phyloP scores from a whole-genome alignment of 2,888 invertebrate genomes.

The Yponomeuta cagnagella region DNA sequence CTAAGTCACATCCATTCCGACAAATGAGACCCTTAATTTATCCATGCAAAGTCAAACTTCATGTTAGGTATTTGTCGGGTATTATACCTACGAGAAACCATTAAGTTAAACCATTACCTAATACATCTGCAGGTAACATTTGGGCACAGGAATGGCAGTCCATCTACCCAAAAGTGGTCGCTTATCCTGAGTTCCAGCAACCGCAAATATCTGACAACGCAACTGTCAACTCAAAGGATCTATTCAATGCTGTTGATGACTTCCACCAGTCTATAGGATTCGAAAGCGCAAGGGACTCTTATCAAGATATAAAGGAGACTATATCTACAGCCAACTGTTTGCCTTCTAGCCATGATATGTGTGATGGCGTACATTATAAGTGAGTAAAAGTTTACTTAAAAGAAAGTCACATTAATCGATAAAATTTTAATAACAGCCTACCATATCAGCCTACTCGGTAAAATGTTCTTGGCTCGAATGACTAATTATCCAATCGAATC shows the following conservation, averaged over 20 bases:
- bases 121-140: slow-evolving; percentile 69
- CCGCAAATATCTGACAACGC: slow-evolving; percentile 62
- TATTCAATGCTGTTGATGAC: slow-evolving; percentile 77
- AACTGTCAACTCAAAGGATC: slow-evolving; percentile 53
- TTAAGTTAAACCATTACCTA: neutral
- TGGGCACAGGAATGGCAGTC: slow-evolving; percentile 81
- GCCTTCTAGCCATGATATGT: slow-evolving; percentile 83
- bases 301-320: slow-evolving; percentile 77
- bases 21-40: too few species aligned
- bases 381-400: slow-evolving; percentile 29
- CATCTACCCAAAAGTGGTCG: slow-evolving; percentile 64
- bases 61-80: neutral
- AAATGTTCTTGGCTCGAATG: too few species aligned
- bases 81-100: neutral
- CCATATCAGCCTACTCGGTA: too few species aligned
- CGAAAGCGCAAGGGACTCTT: slow-evolving; percentile 75
- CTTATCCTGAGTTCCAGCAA: slow-evolving; percentile 68
- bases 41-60: too few species aligned
- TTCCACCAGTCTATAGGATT: slow-evolving; percentile 79
- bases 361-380: slow-evolving; percentile 80
- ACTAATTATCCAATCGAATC: too few species aligned
- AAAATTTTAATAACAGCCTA: neutral
- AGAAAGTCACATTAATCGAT: neutral
- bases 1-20: too few species aligned
- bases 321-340: slow-evolving; percentile 77